phyloP scores from a whole-genome alignment of 2,888 invertebrate genomes.

The Tanytarsus gracilentus region DNA sequence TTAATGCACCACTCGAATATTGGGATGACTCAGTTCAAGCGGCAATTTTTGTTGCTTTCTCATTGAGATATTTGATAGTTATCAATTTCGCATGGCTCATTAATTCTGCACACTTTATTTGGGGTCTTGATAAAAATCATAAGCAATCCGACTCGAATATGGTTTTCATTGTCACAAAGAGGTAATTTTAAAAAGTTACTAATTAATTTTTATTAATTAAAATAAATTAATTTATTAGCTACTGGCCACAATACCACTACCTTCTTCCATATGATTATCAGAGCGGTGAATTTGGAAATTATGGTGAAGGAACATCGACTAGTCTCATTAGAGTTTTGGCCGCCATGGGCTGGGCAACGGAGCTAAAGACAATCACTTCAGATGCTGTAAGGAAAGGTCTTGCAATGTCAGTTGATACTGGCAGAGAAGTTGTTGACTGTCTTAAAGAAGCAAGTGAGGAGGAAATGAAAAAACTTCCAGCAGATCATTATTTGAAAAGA shows the following conservation, averaged over 20 bases:
- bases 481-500: conserved; percentile 47
- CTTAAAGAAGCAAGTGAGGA: conserved; percentile 46
- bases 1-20: conserved; percentile 70
- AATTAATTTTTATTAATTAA: neutral
- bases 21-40: conserved; percentile 61
- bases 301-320: conserved; percentile 57
- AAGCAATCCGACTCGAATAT: conserved; percentile 59
- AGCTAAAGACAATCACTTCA: conserved; percentile 56
- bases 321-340: conserved; percentile 61
- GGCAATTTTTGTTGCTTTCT: conserved; percentile 57
- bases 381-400: conserved; percentile 55
- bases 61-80: conserved; percentile 56
- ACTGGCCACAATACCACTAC: conserved; percentile 77
- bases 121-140: conserved; percentile 67
- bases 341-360: conserved; percentile 55
- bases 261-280: conserved; percentile 70
- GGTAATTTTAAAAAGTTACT: neutral
- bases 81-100: conserved; percentile 61
- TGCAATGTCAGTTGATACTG: conserved; percentile 48
- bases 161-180: conserved; percentile 64
- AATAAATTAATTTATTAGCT: conserved; percentile 44
- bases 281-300: conserved; percentile 70
- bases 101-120: conserved; percentile 61
- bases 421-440: conserved; percentile 49
- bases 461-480: conserved; percentile 41